These are phyloP conservation scores for Deilephila elpenor DNA, from an alignment of 2,888 invertebrate genomes.

Conservation along the genomic window DNA sequence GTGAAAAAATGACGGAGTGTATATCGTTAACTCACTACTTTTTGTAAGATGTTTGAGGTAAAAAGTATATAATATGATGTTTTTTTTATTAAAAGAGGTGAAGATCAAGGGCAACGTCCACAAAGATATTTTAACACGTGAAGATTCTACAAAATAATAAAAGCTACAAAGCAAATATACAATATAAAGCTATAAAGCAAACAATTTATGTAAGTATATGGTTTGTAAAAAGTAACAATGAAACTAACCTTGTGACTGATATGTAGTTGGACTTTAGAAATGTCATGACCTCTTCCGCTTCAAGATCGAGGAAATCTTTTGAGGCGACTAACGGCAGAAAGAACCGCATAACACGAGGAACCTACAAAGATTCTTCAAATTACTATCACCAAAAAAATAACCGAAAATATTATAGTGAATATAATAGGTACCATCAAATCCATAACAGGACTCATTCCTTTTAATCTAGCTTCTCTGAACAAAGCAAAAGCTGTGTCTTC, in stretches of 20 bases:
- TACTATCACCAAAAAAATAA: background rate
- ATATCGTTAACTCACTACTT: too few species aligned
- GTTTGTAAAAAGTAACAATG: background rate
- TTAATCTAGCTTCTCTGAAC: conserved; percentile 85
- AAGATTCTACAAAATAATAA: too few species aligned
- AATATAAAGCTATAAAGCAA: background rate
- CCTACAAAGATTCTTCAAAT: conserved; percentile 47
- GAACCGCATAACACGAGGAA: conserved; percentile 90
- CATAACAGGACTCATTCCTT: conserved; percentile 85
- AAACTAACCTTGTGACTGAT: conserved; percentile 87
- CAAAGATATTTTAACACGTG: too few species aligned
- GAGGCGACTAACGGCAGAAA: conserved; percentile 91
- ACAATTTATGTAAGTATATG: background rate
- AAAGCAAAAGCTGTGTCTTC: conserved; percentile 91
- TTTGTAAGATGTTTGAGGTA: too few species aligned
- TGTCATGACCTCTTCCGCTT: conserved; percentile 87
- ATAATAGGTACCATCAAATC: conserved; percentile 85
- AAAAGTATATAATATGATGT: too few species aligned
- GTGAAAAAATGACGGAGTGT: background rate
- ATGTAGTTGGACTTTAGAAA: conserved; percentile 89
- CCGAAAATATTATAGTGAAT: background rate
- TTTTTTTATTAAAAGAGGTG: too few species aligned
- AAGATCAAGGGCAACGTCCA: too few species aligned
- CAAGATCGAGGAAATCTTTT: conserved; percentile 88
- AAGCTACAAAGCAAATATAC: too few species aligned